Evolutionary conservation across 2,113 vertebrate genomes (phyloP).

Genomic region (Agapornis roseicollis): DNA sequence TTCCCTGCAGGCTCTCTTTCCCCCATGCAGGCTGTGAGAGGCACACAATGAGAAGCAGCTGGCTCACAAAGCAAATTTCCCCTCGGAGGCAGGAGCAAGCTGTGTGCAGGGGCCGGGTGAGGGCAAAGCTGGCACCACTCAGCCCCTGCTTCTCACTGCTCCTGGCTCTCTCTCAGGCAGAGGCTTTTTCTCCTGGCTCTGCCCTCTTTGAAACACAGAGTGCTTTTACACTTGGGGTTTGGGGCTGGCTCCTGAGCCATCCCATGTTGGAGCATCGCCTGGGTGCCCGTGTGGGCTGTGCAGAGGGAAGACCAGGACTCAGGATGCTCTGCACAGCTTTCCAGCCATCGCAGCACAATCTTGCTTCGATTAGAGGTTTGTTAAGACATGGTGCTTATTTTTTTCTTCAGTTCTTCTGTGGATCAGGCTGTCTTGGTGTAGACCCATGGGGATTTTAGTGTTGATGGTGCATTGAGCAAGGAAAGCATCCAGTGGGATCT

Average conservation of each 20-base stretch:
- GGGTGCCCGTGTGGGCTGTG: rapidly evolving
- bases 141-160: not conserved
- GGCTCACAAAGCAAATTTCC: not conserved
- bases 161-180: not conserved
- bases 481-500: not conserved
- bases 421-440: not conserved
- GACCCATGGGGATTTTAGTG: not conserved
- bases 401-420: not conserved
- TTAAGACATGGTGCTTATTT: not conserved
- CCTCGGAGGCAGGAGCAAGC: constrained; percentile 1
- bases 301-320: rapidly evolving
- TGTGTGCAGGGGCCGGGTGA: not conserved
- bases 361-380: not conserved
- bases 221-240: not conserved
- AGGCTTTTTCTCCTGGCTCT: not conserved
- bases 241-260: not conserved
- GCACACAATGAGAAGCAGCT: constrained; percentile 51
- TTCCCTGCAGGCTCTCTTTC: constrained; percentile 1
- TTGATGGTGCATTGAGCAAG: not conserved
- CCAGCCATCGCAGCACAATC: not conserved
- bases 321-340: rapidly evolving
- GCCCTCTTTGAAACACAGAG: not conserved
- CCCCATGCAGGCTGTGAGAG: not conserved
- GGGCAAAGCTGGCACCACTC: not conserved
- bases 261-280: rapidly evolving